Percentiles rank a stretch among this genome's conserved stretches.
These are phyloP conservation scores for Nibea albiflora DNA, from an alignment of 2,113 vertebrate species.

Conservation along the genomic window DNA sequence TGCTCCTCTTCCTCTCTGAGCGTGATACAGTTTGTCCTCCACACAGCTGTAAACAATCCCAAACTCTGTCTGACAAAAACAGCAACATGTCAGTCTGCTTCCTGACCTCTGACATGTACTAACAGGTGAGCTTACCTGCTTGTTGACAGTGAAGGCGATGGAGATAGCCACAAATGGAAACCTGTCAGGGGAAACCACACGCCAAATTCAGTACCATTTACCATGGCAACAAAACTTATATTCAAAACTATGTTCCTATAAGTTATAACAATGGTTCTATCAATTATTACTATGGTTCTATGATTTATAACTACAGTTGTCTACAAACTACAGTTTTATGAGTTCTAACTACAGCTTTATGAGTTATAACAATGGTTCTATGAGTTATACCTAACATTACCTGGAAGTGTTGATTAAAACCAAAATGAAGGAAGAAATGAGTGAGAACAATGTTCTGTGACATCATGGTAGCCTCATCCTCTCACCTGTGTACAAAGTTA, in stretches of 20 bases:
- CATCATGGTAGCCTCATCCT: background rate
- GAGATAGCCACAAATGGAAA: constrained; percentile 95
- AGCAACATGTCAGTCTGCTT: background rate
- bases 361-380: background rate
- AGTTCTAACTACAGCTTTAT: no score
- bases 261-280: background rate
- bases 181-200: constrained; percentile 12
- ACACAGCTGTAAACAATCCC: constrained; percentile 91
- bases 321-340: no score
- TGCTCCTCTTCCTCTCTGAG: constrained; percentile 88
- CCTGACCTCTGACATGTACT: background rate
- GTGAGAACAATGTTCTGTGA: background rate
- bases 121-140: constrained; percentile 83
- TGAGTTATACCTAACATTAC: background rate
- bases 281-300: no score
- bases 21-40: constrained; percentile 91
- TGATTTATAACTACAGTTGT: no score
- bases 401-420: background rate
- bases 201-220: background rate
- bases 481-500: constrained; percentile 93
- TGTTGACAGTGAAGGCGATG: constrained; percentile 91
- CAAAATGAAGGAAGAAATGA: background rate
- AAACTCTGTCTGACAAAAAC: constrained; percentile 86
- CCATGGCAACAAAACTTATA: no score
- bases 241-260: background rate